phyloP scores from a whole-genome alignment of 1,140 invertebrate genomes.

The Chlorops oryzae region DNA sequence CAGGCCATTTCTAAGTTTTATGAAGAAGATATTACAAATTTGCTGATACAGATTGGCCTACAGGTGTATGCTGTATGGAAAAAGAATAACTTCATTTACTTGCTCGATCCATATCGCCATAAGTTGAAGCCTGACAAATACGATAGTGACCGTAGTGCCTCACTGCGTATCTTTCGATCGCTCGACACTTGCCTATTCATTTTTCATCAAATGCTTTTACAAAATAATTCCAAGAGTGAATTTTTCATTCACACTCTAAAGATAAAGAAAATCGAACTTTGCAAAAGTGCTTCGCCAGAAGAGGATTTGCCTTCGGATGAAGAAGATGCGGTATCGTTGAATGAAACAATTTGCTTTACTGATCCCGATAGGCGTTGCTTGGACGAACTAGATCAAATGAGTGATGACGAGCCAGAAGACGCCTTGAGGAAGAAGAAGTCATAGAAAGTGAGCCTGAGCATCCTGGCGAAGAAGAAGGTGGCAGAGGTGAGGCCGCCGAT shows the following conservation, averaged over 20 bases:
- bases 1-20: slow-evolving; percentile 16
- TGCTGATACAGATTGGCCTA: slow-evolving; percentile 33
- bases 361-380: slow-evolving; percentile 22
- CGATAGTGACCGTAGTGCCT: slow-evolving; percentile 28
- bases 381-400: slow-evolving; percentile 21
- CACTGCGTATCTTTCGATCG: slow-evolving; percentile 37
- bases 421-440: slow-evolving; percentile 9
- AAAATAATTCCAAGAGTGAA: slow-evolving; percentile 28
- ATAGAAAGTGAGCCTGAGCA: slow-evolving; percentile 10
- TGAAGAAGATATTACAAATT: slow-evolving; percentile 15
- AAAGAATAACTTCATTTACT: slow-evolving; percentile 34
- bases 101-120: slow-evolving; percentile 41
- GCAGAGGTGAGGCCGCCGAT: too few species aligned
- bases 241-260: slow-evolving; percentile 28
- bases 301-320: slow-evolving; percentile 15
- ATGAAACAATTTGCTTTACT: slow-evolving; percentile 27
- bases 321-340: slow-evolving; percentile 21
- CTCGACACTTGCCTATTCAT: slow-evolving; percentile 24
- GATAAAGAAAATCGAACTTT: slow-evolving; percentile 25
- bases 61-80: slow-evolving; percentile 36
- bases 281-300: slow-evolving; percentile 26
- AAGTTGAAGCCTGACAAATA: slow-evolving; percentile 18
- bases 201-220: slow-evolving; percentile 32
- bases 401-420: slow-evolving; percentile 28
- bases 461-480: slow-evolving; percentile 16